phyloP scores from a whole-genome alignment of 2,113 vertebrate genomes.

The Eupsittula cactorum region DNA sequence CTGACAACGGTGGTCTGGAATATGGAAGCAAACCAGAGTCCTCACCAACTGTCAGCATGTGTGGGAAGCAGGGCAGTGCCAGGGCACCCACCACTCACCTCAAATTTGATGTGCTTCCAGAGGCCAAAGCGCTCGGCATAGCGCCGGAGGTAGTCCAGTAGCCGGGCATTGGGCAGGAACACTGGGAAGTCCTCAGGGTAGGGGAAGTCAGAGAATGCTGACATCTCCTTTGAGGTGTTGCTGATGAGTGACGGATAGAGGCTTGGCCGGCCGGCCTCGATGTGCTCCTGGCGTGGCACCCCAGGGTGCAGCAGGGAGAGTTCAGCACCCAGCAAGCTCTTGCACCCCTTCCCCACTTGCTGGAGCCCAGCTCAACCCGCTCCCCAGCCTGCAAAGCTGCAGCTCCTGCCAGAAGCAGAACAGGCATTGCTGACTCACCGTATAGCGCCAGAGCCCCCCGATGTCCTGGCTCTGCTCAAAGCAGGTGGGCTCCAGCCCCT shows the following conservation, averaged over 20 bases:
- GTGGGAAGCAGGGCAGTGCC: fast-evolving
- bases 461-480: conserved; percentile 83
- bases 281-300: conserved; percentile 71
- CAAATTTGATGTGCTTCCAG: conserved; percentile 74
- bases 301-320: fast-evolving
- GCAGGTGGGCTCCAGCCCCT: conserved; percentile 83
- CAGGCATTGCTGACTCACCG: conserved; percentile 28
- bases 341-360: fast-evolving
- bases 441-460: conserved; percentile 83
- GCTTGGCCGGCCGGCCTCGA: conserved; percentile 72
- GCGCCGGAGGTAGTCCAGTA: conserved; percentile 82
- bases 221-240: conserved; percentile 91
- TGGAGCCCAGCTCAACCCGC: fast-evolving
- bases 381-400: neutral
- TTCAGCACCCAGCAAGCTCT: neutral
- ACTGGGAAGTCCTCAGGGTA: conserved; percentile 85
- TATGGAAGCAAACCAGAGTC: fast-evolving
- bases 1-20: conserved; percentile 80
- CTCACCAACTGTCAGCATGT: fast-evolving
- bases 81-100: conserved; percentile 68
- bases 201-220: conserved; percentile 87
- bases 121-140: conserved; percentile 81
- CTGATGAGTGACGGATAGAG: conserved; percentile 83
- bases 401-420: neutral
- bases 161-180: conserved; percentile 79